Evolutionary conservation across 2,797 vertebrate genomes (phyloP), one percentile per base, ranked within the genome.

Genomic region (Margarornis squamiger): DNA sequence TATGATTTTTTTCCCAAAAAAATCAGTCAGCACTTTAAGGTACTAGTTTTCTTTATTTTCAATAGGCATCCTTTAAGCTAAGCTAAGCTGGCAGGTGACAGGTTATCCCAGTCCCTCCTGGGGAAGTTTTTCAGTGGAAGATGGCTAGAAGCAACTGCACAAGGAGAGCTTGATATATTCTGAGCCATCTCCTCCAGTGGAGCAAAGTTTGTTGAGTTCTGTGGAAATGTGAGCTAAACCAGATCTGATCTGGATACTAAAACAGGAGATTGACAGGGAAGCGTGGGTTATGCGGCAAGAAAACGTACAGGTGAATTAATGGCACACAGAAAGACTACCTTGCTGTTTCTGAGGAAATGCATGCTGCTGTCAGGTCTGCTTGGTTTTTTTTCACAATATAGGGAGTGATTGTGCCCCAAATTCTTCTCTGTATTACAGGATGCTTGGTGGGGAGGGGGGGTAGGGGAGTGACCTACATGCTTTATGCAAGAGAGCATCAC

Each of bases 181-280:
- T 74, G 72, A 93, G 66, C 57, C 2, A 0, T 48, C 27, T 83
- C 16, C 65, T 43, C 21, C 24, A 48, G 49, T 0, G 0, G 46
- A 58, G 38, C 0, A 2, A 72, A 39, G 39, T 72, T 84, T 68
- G 30, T 20, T 76, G 80, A 34, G 61, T 52, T 93, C 65, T 80
- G 23, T 39, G 65, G 67, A 52, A 70, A 61, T 49, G 38, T 74
- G 92, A 95, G 48, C 68, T 91, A 58, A 91, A 66, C 9, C 51
- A 72, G 41, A 21, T 70, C 87, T 76, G 43, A 66, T 57, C 49
- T 86, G 43, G 58, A 10, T 72, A 30, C 59, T 38, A 22, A 75
- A 51, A 24, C 27, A 58, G 0, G 22, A 72, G 63, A 30, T 20
- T 55, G 93, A 61, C 46, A 27, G 49, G 36, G 36, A 67, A 73